Evolutionary conservation across 2,888 invertebrate genomes (phyloP).

Genomic region (Rhamnusium bicolor): DNA sequence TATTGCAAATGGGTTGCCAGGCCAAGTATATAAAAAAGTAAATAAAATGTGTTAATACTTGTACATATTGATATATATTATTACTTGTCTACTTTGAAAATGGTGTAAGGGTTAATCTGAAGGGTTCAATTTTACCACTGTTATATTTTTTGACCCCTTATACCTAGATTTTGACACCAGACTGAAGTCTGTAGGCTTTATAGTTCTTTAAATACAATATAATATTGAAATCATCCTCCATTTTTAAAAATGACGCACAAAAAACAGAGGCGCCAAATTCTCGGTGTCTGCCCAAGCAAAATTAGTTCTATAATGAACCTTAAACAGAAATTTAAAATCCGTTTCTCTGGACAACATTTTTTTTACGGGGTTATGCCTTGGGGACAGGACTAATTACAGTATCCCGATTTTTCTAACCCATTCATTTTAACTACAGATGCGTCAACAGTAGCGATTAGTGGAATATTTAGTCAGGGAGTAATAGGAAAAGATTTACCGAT

Average conservation of each 20-base stretch:
- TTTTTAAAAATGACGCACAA: constrained; percentile 1
- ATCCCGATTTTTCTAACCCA: too few relatives aligned
- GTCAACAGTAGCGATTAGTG: too few relatives aligned
- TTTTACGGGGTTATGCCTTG: constrained; percentile 5
- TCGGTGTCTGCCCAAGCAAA: too few relatives aligned
- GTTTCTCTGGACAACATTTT: constrained; percentile 3
- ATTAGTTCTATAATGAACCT: constrained; percentile 1
- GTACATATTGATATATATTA: constrained; percentile 1
- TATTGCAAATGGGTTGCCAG: constrained; percentile 2
- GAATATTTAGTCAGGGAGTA: too few relatives aligned
- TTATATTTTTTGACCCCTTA: constrained; percentile 1
- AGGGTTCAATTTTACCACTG: neutral
- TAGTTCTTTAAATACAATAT: neutral
- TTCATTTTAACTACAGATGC: too few relatives aligned
- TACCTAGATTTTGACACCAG: neutral
- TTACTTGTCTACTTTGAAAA: neutral
- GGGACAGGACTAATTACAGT: neutral
- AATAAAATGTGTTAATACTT: neutral
- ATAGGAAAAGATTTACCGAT: neutral
- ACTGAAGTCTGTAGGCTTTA: constrained; percentile 1
- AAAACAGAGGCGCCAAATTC: neutral
- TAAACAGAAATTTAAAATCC: neutral
- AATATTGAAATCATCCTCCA: neutral
- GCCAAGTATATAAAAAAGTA: neutral
- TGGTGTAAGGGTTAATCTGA: constrained; percentile 1